Conservation (phyloP, 2,797 vertebrate genomes). For the Buphagus erythrorhynchus region DNA sequence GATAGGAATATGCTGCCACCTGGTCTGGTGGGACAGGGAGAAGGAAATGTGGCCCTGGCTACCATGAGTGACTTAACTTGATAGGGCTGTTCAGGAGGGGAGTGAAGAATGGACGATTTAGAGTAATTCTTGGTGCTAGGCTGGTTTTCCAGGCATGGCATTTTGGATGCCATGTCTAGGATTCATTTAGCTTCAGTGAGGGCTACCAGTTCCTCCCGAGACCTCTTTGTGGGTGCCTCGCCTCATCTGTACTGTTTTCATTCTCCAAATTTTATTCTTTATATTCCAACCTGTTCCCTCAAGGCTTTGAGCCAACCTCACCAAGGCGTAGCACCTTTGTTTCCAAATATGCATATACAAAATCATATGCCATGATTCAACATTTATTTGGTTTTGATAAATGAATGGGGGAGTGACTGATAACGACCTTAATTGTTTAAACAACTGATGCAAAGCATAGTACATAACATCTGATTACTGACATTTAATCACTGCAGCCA, state of each 20-base stretch:
- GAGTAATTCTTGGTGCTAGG: background rate
- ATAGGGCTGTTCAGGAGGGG: fast-evolving
- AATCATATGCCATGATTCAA: background rate
- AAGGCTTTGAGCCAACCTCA: background rate
- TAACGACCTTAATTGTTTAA: background rate
- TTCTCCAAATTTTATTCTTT: background rate
- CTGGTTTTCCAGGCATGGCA: background rate
- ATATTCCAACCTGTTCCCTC: background rate
- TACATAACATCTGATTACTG: background rate
- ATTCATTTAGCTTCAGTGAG: background rate
- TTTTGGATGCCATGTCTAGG: background rate
- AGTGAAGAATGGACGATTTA: background rate
- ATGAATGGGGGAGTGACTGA: background rate
- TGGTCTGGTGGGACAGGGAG: fast-evolving
- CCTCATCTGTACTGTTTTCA: background rate
- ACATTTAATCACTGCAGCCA: background rate
- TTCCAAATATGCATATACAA: background rate
- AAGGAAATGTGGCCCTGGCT: background rate
- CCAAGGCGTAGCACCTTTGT: background rate
- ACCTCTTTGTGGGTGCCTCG: background rate
- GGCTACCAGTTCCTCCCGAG: background rate
- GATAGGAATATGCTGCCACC: background rate
- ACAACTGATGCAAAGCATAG: background rate
- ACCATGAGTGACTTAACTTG: background rate
- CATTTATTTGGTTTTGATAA: background rate